Conservation (phyloP, 1,140 invertebrate genomes). For the Ceratosolen fusciceps region DNA sequence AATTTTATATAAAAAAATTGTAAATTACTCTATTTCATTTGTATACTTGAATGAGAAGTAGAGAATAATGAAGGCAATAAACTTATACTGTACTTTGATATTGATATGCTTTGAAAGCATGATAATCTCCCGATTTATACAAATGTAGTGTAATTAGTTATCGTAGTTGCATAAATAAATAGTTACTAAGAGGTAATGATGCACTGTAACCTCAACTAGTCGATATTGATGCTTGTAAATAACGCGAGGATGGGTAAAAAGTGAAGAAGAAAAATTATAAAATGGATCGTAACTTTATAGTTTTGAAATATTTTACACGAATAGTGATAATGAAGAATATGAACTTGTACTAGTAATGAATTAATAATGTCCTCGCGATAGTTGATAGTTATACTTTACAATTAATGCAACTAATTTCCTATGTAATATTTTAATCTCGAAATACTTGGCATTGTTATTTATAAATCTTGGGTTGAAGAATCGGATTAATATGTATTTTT, state of each 20-base stretch:
- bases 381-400: not conserved
- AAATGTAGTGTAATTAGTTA: not conserved
- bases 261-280: not conserved
- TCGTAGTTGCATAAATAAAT: not conserved
- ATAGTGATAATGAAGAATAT: not conserved
- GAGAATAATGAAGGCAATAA: not conserved
- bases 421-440: not conserved
- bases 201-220: not conserved
- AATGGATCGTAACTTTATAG: too few relatives aligned
- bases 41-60: too few relatives aligned
- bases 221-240: not conserved
- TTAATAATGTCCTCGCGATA: not conserved
- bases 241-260: not conserved
- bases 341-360: not conserved
- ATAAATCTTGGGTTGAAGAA: not conserved
- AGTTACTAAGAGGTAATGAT: not conserved
- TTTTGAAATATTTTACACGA: not conserved
- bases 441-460: not conserved
- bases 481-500: not conserved
- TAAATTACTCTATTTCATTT: too few relatives aligned
- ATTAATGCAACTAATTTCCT: too few relatives aligned
- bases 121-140: not conserved
- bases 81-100: not conserved
- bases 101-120: slow-evolving; percentile 1
- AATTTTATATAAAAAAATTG: too few relatives aligned